These are phyloP conservation scores for Genyomyrus donnyi DNA, from an alignment of 2,113 vertebrate genomes.

Conservation along the genomic window DNA sequence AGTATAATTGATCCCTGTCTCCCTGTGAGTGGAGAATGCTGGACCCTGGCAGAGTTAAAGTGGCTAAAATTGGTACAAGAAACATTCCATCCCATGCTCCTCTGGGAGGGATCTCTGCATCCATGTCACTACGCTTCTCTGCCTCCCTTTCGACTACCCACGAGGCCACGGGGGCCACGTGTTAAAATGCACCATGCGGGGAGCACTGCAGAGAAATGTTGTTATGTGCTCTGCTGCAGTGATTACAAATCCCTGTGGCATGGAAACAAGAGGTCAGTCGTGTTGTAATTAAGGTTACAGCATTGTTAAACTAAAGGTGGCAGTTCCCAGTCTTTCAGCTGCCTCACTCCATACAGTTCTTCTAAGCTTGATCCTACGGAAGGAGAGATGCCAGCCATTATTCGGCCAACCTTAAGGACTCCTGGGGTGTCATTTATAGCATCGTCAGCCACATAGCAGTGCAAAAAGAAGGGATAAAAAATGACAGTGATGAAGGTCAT, in stretches of 20 bases:
- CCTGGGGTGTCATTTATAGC: constrained; percentile 54
- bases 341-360: constrained; percentile 29
- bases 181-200: constrained; percentile 3
- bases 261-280: constrained; percentile 57
- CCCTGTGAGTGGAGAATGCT: constrained; percentile 40
- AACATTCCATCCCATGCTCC: constrained; percentile 23
- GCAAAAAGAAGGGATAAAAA: constrained; percentile 36
- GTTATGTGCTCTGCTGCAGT: constrained; percentile 56
- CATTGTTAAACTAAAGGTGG: constrained; percentile 56
- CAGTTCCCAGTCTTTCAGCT: constrained; percentile 39
- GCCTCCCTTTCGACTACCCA: background rate
- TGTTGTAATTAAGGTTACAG: constrained; percentile 59
- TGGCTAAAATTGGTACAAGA: constrained; percentile 41
- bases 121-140: background rate
- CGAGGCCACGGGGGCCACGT: background rate
- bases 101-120: constrained; percentile 1
- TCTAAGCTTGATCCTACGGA: constrained; percentile 56
- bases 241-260: constrained; percentile 51
- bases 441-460: constrained; percentile 51
- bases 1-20: constrained; percentile 55
- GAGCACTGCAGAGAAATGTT: constrained; percentile 30
- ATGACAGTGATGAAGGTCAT: constrained; percentile 46
- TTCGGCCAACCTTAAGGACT: constrained; percentile 29
- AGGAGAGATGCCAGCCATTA: constrained; percentile 45
- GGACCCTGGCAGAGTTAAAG: constrained; percentile 45